Evolutionary conservation across 1,140 invertebrate species (phyloP).

Genomic region (Drosophila sturtevanti): DNA sequence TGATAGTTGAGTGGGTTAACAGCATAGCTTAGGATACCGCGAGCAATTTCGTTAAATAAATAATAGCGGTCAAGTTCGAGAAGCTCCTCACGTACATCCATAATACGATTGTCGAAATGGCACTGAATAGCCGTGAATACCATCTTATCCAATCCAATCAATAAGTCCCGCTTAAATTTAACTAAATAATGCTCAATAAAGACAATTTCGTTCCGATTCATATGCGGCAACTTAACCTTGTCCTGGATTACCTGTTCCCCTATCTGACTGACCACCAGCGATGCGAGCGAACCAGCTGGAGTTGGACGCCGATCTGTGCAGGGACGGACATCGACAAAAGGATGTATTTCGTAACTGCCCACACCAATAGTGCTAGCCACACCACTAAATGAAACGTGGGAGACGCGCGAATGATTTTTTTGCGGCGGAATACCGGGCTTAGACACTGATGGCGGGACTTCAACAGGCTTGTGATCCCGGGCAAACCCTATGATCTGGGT

Average conservation of each 20-base stretch:
- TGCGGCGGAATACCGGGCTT: background rate
- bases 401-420: constrained; percentile 51
- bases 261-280: constrained; percentile 61
- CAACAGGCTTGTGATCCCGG: constrained; percentile 52
- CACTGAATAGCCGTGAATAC: constrained; percentile 76
- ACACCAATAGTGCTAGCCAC: constrained; percentile 69
- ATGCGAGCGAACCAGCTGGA: constrained; percentile 72
- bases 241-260: constrained; percentile 56
- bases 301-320: constrained; percentile 61
- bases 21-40: constrained; percentile 66
- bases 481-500: constrained; percentile 62
- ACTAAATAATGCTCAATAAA: constrained; percentile 77
- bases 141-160: constrained; percentile 67
- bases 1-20: constrained; percentile 67
- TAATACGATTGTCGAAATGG: constrained; percentile 72
- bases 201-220: constrained; percentile 63
- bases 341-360: constrained; percentile 76
- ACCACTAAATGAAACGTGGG: constrained; percentile 69
- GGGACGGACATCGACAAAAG: constrained; percentile 67
- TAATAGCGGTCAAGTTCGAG: constrained; percentile 62
- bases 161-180: constrained; percentile 74
- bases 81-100: constrained; percentile 74
- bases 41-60: constrained; percentile 57
- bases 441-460: constrained; percentile 33
- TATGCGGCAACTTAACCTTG: constrained; percentile 50